Percentiles rank a stretch among this genome's conserved stretches.
These are phyloP conservation scores for Andrena hattorfiana DNA, from an alignment of 2,888 invertebrate species.

Conservation along the genomic window DNA sequence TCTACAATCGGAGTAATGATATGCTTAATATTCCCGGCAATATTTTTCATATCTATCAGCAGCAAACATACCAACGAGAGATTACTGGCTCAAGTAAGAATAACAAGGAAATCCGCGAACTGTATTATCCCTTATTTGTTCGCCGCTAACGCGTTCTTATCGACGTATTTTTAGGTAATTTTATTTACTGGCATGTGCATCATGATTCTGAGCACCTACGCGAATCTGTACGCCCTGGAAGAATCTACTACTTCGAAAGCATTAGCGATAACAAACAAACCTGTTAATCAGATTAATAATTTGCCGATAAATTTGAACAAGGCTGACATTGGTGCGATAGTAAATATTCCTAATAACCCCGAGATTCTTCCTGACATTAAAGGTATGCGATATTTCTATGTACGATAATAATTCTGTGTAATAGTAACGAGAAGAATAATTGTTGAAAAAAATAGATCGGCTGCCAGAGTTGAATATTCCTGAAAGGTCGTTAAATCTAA, in stretches of 20 bases:
- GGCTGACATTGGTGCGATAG: slow-evolving; percentile 70
- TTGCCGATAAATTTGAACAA: slow-evolving; percentile 76
- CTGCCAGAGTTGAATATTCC: slow-evolving; percentile 56
- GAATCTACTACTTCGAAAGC: slow-evolving; percentile 85
- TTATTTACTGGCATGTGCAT: slow-evolving; percentile 93
- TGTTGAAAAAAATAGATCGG: slow-evolving; percentile 66
- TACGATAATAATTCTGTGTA: not conserved
- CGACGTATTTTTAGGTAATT: slow-evolving; percentile 87
- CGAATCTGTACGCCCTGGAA: slow-evolving; percentile 92
- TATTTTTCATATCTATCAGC: slow-evolving; percentile 94
- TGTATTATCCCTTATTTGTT: not conserved
- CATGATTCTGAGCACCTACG: slow-evolving; percentile 96
- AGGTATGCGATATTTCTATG: slow-evolving; percentile 60
- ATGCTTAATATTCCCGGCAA: slow-evolving; percentile 96
- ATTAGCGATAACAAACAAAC: slow-evolving; percentile 73
- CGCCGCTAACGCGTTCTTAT: slow-evolving; percentile 8
- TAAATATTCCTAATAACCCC: slow-evolving; percentile 59
- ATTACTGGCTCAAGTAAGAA: slow-evolving; percentile 91
- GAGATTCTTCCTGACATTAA: slow-evolving; percentile 65
- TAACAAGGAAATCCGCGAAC: not conserved
- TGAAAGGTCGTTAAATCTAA: slow-evolving; percentile 53
- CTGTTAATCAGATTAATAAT: slow-evolving; percentile 79
- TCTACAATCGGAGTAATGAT: slow-evolving; percentile 98
- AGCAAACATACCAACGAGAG: slow-evolving; percentile 94
- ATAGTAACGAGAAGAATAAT: slow-evolving; percentile 1